Evolutionary conservation across 2,113 vertebrate species (phyloP).

Genomic region (Cynopterus brachyotis): DNA sequence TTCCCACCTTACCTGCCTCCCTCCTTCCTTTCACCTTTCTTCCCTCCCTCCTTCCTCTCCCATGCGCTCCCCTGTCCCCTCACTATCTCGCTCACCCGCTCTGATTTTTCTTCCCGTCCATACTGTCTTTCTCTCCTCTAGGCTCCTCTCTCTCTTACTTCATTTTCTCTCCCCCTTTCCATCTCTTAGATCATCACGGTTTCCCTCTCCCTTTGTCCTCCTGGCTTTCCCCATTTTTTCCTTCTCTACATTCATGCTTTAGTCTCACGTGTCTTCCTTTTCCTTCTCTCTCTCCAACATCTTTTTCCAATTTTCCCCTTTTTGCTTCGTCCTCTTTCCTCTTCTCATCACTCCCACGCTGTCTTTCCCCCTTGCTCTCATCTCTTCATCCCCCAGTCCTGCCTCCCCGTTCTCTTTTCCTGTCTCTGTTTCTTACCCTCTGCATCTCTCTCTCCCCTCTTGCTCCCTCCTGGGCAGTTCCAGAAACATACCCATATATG

Average conservation of each 20-base stretch:
- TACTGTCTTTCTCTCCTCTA: background rate
- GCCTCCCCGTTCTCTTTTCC: background rate
- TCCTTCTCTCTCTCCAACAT: background rate
- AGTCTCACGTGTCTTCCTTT: background rate
- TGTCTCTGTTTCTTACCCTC: background rate
- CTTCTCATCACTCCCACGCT: too few species aligned
- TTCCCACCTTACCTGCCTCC: background rate
- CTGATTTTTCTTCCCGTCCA: background rate
- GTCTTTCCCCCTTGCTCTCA: background rate
- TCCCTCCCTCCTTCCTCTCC: background rate
- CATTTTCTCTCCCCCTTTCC: background rate
- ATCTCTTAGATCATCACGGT: background rate
- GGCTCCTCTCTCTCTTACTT: background rate
- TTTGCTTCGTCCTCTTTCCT: too few species aligned
- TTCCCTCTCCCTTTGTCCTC: background rate
- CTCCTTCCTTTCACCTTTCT: background rate
- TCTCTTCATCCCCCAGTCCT: background rate
- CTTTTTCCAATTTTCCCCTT: background rate
- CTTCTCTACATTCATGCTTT: background rate
- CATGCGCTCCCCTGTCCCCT: background rate
- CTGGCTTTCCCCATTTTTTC: background rate
- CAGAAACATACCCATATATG: constrained; percentile 89
- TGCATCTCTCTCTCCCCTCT: constrained; percentile 39
- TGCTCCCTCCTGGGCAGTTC: constrained; percentile 73
- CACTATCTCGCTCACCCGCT: background rate